Evolutionary conservation across 30 jellyfish, hydroid and myxozoan species (phyloP).

Genomic region (Aurelia aurita complex sp. Pacific): DNA sequence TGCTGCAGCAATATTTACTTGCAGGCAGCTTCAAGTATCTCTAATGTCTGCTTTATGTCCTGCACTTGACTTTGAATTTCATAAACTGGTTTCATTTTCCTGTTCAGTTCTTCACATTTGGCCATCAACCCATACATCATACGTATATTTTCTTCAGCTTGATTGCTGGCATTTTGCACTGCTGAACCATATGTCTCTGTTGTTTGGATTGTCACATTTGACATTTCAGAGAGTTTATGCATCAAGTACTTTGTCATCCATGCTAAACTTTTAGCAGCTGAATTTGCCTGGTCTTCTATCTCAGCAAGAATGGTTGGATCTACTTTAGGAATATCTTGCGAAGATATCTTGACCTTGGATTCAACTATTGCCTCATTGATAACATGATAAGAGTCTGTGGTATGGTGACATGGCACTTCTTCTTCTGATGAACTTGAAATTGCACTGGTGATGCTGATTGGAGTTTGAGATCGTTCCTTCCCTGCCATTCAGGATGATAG

Average conservation of each 20-base stretch:
- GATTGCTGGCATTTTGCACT: slow-evolving; percentile 64
- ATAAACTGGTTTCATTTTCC: slow-evolving; percentile 89
- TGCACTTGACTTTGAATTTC: slow-evolving; percentile 80
- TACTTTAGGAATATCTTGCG: slow-evolving; percentile 52
- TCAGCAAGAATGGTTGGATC: slow-evolving; percentile 77
- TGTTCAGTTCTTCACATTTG: slow-evolving; percentile 87
- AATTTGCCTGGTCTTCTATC: slow-evolving; percentile 84
- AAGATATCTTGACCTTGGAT: not conserved
- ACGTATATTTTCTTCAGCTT: slow-evolving; percentile 74
- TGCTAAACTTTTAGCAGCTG: slow-evolving; percentile 75
- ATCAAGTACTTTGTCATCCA: slow-evolving; percentile 61
- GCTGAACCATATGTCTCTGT: slow-evolving; percentile 54
- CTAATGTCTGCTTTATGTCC: slow-evolving; percentile 63
- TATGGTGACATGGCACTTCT: slow-evolving; percentile 9
- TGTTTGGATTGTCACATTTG: slow-evolving; percentile 47
- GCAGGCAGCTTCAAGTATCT: slow-evolving; percentile 66
- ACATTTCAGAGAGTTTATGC: slow-evolving; percentile 55
- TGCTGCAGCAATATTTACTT: slow-evolving; percentile 2
- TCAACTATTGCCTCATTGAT: slow-evolving; percentile 15
- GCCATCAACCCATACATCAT: slow-evolving; percentile 97
- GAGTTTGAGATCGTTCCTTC: slow-evolving; percentile 51
- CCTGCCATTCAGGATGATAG: not conserved
- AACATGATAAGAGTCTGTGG: slow-evolving; percentile 33
- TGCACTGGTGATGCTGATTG: slow-evolving; percentile 54
- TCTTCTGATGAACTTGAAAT: slow-evolving; percentile 92